Evolutionary conservation across 2,797 vertebrate species (phyloP).

Genomic region (Chiloscyllium punctatum): DNA sequence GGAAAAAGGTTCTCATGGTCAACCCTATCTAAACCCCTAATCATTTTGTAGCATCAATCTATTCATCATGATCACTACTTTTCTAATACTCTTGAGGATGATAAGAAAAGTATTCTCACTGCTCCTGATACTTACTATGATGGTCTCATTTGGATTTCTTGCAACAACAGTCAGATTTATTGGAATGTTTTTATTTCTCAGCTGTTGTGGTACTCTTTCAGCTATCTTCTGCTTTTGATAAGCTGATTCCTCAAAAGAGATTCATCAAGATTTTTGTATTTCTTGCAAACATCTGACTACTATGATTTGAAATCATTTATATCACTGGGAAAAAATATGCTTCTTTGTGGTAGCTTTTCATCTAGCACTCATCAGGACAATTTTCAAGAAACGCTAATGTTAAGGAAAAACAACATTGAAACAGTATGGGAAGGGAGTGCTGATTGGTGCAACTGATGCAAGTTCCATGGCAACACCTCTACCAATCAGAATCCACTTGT

Average conservation of each 20-base stretch:
- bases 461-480: no score
- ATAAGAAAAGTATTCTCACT: not conserved
- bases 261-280: not conserved
- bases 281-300: not conserved
- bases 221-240: not conserved
- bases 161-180: slow-evolving; percentile 10
- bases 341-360: no score
- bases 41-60: no score
- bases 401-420: no score
- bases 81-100: not conserved
- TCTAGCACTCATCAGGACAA: no score
- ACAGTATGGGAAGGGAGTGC: no score
- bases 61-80: not conserved
- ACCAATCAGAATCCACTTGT: no score
- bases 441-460: no score
- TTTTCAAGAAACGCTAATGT: no score
- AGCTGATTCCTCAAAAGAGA: not conserved
- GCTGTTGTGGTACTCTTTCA: not conserved
- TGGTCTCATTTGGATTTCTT: not conserved
- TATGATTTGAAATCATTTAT: not conserved
- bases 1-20: no score
- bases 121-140: not conserved
- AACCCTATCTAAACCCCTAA: no score
- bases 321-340: no score
- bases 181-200: not conserved